phyloP scores from a whole-genome alignment of 1,140 invertebrate species.

The Psix sp. region DNA sequence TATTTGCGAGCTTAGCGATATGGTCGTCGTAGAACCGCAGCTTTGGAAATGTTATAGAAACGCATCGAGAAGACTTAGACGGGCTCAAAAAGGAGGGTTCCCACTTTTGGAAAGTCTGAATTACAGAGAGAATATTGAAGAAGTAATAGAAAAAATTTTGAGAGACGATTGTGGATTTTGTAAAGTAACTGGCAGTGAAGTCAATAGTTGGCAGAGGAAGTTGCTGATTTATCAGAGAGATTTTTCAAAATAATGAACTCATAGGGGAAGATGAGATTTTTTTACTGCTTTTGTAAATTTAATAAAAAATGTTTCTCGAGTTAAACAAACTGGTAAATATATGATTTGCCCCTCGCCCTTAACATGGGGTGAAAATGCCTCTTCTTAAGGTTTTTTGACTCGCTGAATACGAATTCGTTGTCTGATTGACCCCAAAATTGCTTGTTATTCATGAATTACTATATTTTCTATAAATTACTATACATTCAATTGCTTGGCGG shows the following conservation, averaged over 20 bases:
- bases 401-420: too few relatives aligned
- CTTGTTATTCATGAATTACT: too few relatives aligned
- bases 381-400: too few relatives aligned
- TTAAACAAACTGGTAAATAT: too few relatives aligned
- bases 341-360: too few relatives aligned
- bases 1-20: conserved; percentile 76
- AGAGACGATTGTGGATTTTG: conserved; percentile 73
- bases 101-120: conserved; percentile 78
- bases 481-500: too few relatives aligned
- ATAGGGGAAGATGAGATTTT: too few relatives aligned
- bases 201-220: conserved; percentile 83
- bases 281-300: too few relatives aligned
- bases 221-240: conserved; percentile 78
- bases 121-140: conserved; percentile 80
- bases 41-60: conserved; percentile 88
- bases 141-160: conserved; percentile 80
- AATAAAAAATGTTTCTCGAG: too few relatives aligned
- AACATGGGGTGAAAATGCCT: too few relatives aligned
- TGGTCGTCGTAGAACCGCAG: conserved; percentile 87
- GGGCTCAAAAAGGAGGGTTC: conserved; percentile 79
- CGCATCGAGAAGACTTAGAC: conserved; percentile 83
- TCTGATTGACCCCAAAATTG: too few relatives aligned
- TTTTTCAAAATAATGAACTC: conserved; percentile 13
- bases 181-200: conserved; percentile 78
- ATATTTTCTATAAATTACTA: too few relatives aligned